A percentile compares a stretch with the other conserved stretches of the same genome.
Evolutionary conservation across 2,113 vertebrate species (phyloP).

Genomic region (Xiphophorus hellerii): DNA sequence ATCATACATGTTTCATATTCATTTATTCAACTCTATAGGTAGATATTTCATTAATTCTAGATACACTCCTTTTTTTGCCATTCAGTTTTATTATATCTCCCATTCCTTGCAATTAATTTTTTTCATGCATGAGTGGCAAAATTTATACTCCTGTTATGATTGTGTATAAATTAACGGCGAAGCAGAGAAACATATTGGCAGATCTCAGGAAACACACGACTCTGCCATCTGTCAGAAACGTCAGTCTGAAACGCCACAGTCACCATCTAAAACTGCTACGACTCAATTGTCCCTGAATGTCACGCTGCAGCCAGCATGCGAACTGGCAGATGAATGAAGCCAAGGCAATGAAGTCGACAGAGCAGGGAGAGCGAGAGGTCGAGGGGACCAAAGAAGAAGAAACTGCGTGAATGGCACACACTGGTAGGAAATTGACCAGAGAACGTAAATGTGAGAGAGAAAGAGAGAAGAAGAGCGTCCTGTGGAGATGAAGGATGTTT

Average conservation of each 20-base stretch:
- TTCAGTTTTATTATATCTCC: background rate
- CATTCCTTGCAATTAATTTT: background rate
- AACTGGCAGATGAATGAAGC: slow-evolving; percentile 52
- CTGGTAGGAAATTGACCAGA: slow-evolving; percentile 43
- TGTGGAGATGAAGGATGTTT: slow-evolving; percentile 36
- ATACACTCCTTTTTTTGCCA: background rate
- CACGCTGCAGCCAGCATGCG: slow-evolving; percentile 52
- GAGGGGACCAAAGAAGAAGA: slow-evolving; percentile 43
- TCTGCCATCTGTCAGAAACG: slow-evolving; percentile 41
- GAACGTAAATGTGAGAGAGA: slow-evolving; percentile 34
- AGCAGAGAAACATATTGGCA: slow-evolving; percentile 33
- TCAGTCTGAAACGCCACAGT: slow-evolving; percentile 46
- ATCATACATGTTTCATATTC: background rate
- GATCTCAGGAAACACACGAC: slow-evolving; percentile 34
- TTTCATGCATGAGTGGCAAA: background rate
- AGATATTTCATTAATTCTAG: background rate
- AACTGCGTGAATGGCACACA: slow-evolving; percentile 34
- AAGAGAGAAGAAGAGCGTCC: slow-evolving; percentile 4
- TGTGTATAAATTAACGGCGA: background rate
- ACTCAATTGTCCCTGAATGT: slow-evolving; percentile 71
- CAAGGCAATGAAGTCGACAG: slow-evolving; percentile 36
- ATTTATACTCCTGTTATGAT: background rate
- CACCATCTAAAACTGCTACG: slow-evolving; percentile 50
- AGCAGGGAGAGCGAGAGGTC: slow-evolving; percentile 52
- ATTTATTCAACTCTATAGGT: background rate